These are phyloP conservation scores for Nephrotoma flavescens DNA, from an alignment of 2,888 invertebrate genomes.

Conservation along the genomic window DNA sequence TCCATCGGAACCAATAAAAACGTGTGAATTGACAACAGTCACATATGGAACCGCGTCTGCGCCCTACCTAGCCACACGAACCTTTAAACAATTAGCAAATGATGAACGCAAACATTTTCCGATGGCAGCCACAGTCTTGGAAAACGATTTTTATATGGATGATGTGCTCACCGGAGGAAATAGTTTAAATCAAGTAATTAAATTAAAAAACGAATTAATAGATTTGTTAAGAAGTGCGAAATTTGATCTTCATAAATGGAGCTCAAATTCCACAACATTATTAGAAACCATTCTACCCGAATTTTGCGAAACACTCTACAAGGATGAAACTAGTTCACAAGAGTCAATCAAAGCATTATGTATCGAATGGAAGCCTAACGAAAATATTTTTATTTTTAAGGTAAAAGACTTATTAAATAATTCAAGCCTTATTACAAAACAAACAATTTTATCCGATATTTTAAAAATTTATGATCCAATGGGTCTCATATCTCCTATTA, in stretches of 20 bases:
- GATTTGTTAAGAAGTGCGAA: not conserved
- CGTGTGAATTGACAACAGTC: too few species aligned
- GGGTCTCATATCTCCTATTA: not conserved
- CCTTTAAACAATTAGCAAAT: not conserved
- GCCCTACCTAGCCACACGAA: not conserved
- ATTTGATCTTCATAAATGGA: not conserved
- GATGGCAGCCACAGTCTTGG: not conserved
- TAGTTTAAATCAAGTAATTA: not conserved
- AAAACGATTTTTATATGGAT: not conserved
- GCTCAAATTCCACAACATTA: not conserved
- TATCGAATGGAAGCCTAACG: not conserved
- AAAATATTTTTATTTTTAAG: not conserved
- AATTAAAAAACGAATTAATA: not conserved
- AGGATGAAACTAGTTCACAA: not conserved
- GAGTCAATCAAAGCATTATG: not conserved
- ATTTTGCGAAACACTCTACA: not conserved
- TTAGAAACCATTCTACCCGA: not conserved
- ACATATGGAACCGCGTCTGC: not conserved
- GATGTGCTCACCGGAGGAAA: not conserved
- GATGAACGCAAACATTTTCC: not conserved
- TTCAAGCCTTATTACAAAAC: not conserved
- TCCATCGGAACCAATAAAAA: not conserved
- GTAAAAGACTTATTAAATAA: not conserved
- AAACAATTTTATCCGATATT: too few species aligned
- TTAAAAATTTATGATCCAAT: not conserved